Base-by-base conservation (phyloP, 2,888 invertebrate species). In the Endotricha flammealis region DNA sequence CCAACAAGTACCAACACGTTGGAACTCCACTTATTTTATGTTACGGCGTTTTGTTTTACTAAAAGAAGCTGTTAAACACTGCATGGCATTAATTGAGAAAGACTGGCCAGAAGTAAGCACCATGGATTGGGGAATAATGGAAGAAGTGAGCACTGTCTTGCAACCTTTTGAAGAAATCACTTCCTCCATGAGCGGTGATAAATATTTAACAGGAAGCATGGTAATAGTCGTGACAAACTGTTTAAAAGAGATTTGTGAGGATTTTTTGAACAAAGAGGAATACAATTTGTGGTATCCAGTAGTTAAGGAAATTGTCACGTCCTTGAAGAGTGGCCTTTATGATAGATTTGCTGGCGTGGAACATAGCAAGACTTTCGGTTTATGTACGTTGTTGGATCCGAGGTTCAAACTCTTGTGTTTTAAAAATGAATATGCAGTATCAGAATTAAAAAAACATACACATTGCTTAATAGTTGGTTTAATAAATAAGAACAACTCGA, bases 81-180 rank as follows among this genome's bases (percentile, higher is more conserved):
- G 14, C 7, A 37, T 36, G 29, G 44, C 42, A 1, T 17, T 44
- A n/a, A 29, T 38, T 11, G 29, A 41, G 10, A 36, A 25, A 30
- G 37, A 42, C 3, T 41, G 33, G 13, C 39, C 40, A 4, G 17
- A 22, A 8, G 13, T 43, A 25, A 24, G 28, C n/a, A 7, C 17
- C 2, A 28, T 30, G n/a, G 39, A 43, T 5, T 43, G 38, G 43
- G 11, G 7, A 9, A 22, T 43, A 4, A 37, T 34, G 11, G 4
- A 17, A 9, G 35, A 36, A 11, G n/a, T 43, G 17, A 32, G 35
- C 29, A 41, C 11, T 9, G 29, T 44, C 7, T 29, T 44, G 2
- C 35, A 44, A 23, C 44, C 44, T 2, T 40, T 44, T 32, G 41
- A 50, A 16, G 46, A 48, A 17, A 34, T 34, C 2, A 50, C 47